Evolutionary conservation across 2,888 invertebrate species (phyloP), one percentile per base, ranked within the genome.

Genomic region (Leptopilina syphax): DNA sequence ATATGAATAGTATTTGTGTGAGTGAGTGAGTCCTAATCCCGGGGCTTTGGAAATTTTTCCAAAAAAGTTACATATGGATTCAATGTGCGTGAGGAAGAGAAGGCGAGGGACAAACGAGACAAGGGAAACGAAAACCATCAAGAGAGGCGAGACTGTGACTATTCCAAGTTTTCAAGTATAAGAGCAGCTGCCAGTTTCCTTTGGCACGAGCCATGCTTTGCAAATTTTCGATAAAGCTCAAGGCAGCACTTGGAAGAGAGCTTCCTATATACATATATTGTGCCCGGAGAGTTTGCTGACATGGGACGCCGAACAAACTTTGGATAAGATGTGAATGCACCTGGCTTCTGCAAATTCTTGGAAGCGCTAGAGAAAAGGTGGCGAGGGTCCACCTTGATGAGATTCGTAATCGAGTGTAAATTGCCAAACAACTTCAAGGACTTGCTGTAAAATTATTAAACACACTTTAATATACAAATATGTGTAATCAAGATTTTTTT

Each of bases 181-280:
- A 81, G 79, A 82, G 82, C 83, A 83, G 83, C 82, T 82, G 83
- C 80, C 77, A 80, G 80, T 79, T 79, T 80, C 81, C 79, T 78
- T 34, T 63, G 81, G 76, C 81, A 81, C 80, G 79, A 77, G 81
- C 79, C 83, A 66, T 76, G 63, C 79, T 78, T 82, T 80, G 83
- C 83, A 57, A 82, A 83, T 24, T 84, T 82, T 83, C 83, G 83
- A 83, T 83, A 80, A 82, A 81, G 80, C 81, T 80, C 65, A 47
- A 44, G 76, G 79, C 81, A 68, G 79, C 81, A 68, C 80, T 79
- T 57, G 73, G 24, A 18, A 27, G 68, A 27, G 68, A 50, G 34
- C 57, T 34, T 57, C 10, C 9, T 50, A 50, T 50, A 50, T 50
- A 12, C 3, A 50, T 50, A 50, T 50, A 50, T 50, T 50, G 50